Evolutionary conservation across 2,888 invertebrate genomes (phyloP), one percentile per base, ranked within the genome.

Genomic region (Ligdia adustata): DNA sequence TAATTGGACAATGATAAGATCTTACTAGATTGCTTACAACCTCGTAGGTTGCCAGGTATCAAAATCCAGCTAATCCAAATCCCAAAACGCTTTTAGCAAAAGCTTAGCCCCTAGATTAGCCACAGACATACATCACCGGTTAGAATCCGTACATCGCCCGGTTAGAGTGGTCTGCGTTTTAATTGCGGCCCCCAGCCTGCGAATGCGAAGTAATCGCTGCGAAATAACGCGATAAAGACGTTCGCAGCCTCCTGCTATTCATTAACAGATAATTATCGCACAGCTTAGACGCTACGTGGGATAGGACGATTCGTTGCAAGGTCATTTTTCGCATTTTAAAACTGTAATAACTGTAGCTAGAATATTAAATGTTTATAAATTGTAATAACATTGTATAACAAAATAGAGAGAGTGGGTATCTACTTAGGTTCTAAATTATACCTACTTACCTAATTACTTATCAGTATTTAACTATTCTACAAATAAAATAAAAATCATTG

Each of bases 231-330:
- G 41, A 52, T 64, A 62, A 54, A 58, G 62, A 57, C 54, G 58
- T 51, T 44, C 50, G 47, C 58, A 62, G 63, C 59, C 58, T 63
- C 64, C 51, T 7, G 64, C 60, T 66, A 63, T 68, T 70, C 69
- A 75, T 75, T 70, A 73, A 72, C 61, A 66, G 64, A 68, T 73
- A 69, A 67, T 70, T 66, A 67, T 62, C 60, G 55, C 60, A 47
- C 41, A 53, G 53, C 48, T 46, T 45, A 51, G 49, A 43, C 48
- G 41, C 15, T 32, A 48, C 37, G 32, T 53, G 46, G 40, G n/a
- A n/a, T n/a, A n/a, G 29, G 33, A 9, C 16, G 38, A 28, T 28
- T 16, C 22, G 11, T 9, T 15, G 5, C 15, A 27, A 37, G n/a
- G 2, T 27, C 27, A 16, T n/a, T 27, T 35, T 14, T 4, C 4